A percentile compares a stretch with the other conserved stretches of the same genome.
These are phyloP conservation scores for Beris chalybata DNA, from an alignment of 2,888 invertebrate species.

Conservation along the genomic window DNA sequence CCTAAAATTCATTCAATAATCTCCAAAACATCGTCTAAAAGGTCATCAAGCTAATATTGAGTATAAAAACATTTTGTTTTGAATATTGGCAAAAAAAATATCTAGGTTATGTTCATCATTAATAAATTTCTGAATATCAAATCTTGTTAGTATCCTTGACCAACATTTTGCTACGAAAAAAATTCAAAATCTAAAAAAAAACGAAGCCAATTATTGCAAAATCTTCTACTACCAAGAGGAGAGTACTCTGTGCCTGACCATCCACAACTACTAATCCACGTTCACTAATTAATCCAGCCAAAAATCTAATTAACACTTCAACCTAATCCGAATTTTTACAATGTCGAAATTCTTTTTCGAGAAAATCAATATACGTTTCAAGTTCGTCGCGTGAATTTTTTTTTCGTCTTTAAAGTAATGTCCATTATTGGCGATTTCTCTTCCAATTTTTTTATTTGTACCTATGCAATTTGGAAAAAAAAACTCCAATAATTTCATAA, in stretches of 20 bases:
- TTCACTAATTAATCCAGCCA: background rate
- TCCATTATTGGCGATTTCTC: constrained; percentile 14
- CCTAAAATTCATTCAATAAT: too few species aligned
- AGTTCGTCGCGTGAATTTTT: constrained; percentile 3
- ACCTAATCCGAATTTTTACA: constrained; percentile 4
- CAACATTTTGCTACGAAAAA: constrained; percentile 11
- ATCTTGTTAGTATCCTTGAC: constrained; percentile 28
- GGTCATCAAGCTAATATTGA: constrained; percentile 20
- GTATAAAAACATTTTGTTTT: background rate
- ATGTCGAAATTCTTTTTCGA: constrained; percentile 9
- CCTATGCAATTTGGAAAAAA: constrained; percentile 14
- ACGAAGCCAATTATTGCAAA: background rate
- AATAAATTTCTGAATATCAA: constrained; percentile 16
- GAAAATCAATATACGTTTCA: constrained; percentile 5
- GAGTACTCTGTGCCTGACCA: too few species aligned
- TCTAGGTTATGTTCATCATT: constrained; percentile 27
- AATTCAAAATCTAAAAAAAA: background rate
- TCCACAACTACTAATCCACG: too few species aligned
- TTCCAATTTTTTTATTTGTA: constrained; percentile 7
- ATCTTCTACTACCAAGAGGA: too few species aligned
- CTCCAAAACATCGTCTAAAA: background rate
- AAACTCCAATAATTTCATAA: constrained; percentile 17
- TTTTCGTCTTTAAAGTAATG: too few species aligned
- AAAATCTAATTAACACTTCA: constrained; percentile 3
- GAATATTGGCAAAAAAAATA: constrained; percentile 8